phyloP scores from a whole-genome alignment of 2,797 vertebrate species.

The Thalassophryne amazonica region DNA sequence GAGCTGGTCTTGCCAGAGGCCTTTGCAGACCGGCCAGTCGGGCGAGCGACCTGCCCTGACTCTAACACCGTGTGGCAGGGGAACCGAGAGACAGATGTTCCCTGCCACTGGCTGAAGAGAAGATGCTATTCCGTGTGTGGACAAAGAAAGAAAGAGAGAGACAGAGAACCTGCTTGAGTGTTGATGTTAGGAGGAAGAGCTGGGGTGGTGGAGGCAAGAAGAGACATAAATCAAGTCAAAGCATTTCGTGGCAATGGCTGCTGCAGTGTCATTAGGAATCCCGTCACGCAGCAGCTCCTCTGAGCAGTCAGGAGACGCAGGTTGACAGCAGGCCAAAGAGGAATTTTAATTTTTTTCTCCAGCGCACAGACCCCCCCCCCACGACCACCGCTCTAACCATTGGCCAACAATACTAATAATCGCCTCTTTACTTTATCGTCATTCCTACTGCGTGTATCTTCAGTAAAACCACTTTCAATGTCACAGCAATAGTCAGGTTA shows the following conservation, averaged over 20 bases:
- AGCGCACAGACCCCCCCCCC: conserved; percentile 48
- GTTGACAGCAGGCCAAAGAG: conserved; percentile 74
- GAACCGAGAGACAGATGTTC: conserved; percentile 86
- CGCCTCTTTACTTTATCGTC: conserved; percentile 21
- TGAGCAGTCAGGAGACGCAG: conserved; percentile 66
- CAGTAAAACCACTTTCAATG: neutral
- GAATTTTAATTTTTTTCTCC: conserved; percentile 69
- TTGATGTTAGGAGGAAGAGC: conserved; percentile 23
- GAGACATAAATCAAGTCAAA: conserved; percentile 81
- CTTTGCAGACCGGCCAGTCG: conserved; percentile 48
- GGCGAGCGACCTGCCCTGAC: conserved; percentile 68
- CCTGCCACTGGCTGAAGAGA: conserved; percentile 80
- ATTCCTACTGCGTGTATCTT: neutral
- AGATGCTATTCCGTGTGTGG: conserved; percentile 31
- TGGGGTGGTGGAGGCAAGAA: conserved; percentile 48
- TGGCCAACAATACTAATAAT: conserved; percentile 12
- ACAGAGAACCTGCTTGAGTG: conserved; percentile 47
- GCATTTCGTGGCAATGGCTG: conserved; percentile 72
- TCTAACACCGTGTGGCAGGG: conserved; percentile 79
- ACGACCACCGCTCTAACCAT: conserved; percentile 33
- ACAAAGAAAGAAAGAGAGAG: conserved; percentile 16
- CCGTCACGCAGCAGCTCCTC: conserved; percentile 69
- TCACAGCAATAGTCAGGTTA: neutral
- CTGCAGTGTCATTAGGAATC: conserved; percentile 79
- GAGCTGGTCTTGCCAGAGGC: conserved; percentile 43